These are phyloP conservation scores for Cotesia typhae DNA, from an alignment of 1,140 invertebrate genomes.

Conservation along the genomic window DNA sequence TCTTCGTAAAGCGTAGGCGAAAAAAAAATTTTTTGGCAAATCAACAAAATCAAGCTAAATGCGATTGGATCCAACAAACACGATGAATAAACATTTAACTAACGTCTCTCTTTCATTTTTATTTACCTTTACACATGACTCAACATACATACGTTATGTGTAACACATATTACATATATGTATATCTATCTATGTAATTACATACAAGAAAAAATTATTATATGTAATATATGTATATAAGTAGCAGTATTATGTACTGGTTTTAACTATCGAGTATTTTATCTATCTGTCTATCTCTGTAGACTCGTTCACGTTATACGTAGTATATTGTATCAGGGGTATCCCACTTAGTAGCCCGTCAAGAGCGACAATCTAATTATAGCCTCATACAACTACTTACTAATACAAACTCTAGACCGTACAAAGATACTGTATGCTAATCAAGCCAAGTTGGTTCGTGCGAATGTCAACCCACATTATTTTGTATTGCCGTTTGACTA, in stretches of 20 bases:
- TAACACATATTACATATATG: too few species aligned
- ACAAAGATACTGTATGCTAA: conserved; percentile 46
- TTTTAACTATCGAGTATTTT: too few species aligned
- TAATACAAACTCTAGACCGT: too few species aligned
- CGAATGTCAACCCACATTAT: conserved; percentile 54
- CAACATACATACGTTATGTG: too few species aligned
- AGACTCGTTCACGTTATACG: neutral
- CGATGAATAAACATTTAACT: neutral
- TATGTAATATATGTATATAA: too few species aligned
- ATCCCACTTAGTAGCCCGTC: conserved; percentile 44
- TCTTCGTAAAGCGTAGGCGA: too few species aligned
- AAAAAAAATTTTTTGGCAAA: conserved; percentile 1
- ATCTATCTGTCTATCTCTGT: too few species aligned
- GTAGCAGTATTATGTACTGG: too few species aligned
- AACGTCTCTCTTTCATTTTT: neutral
- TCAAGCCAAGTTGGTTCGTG: conserved; percentile 37
- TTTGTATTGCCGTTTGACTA: conserved; percentile 38
- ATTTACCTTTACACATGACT: too few species aligned
- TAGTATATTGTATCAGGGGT: conserved; percentile 1
- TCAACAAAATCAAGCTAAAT: neutral
- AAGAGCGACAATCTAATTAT: conserved; percentile 56
- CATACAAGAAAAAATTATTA: too few species aligned
- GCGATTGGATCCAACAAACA: neutral
- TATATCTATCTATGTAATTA: too few species aligned
- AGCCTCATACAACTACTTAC: conserved; percentile 28